These are phyloP conservation scores for Macropodus opercularis DNA, from an alignment of 2,797 vertebrate species.

Conservation along the genomic window DNA sequence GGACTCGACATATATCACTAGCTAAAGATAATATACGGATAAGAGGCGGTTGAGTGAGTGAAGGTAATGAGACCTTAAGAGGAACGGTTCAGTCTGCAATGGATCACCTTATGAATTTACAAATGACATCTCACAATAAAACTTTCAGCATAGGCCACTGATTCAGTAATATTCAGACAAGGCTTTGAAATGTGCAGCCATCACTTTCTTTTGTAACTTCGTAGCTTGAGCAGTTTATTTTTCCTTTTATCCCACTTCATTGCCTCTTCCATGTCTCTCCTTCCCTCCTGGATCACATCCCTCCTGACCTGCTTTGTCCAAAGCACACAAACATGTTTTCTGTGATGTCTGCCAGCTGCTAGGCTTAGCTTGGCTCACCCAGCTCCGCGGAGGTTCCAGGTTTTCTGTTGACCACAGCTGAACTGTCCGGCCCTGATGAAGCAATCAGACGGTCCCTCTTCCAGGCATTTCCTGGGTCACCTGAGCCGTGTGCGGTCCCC, in stretches of 20 bases:
- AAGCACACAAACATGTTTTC: conserved; percentile 69
- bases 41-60: conserved; percentile 30
- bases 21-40: conserved; percentile 59
- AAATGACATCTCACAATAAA: conserved; percentile 2
- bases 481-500: conserved; percentile 59
- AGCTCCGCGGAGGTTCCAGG: conserved; percentile 44
- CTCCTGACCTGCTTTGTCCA: conserved; percentile 66
- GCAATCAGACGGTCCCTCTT: conserved; percentile 73
- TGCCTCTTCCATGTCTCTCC: conserved; percentile 29
- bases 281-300: conserved; percentile 47
- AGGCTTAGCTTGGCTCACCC: conserved; percentile 62
- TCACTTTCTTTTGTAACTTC: conserved; percentile 5
- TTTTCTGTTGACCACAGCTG: conserved; percentile 66
- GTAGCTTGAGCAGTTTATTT: conserved; percentile 3
- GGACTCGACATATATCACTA: conserved; percentile 53
- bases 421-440: conserved; percentile 47
- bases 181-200: not conserved
- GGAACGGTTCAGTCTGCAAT: not conserved
- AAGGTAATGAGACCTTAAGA: conserved; percentile 7
- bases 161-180: no score
- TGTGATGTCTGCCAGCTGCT: conserved; percentile 66
- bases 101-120: not conserved
- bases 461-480: conserved; percentile 82
- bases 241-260: conserved; percentile 30
- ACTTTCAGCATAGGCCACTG: not conserved